Percentiles rank a stretch among this genome's conserved stretches.
Conservation (phyloP, 2,113 vertebrate genomes). For the Toxostoma redivivum region DNA sequence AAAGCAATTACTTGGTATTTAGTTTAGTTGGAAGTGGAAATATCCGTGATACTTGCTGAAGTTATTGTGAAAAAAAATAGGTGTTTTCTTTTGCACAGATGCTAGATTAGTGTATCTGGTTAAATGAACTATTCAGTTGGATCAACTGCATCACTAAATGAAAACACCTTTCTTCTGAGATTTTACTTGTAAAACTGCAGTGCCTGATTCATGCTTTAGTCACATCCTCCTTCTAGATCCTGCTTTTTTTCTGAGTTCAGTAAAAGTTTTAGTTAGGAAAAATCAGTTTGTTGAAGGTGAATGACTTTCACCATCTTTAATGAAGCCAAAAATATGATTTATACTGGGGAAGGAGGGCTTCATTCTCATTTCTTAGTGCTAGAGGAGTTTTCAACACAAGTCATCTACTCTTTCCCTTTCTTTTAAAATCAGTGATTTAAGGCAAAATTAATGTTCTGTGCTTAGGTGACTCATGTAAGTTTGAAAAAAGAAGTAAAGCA, state of each 20-base stretch:
- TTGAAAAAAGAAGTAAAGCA: background rate
- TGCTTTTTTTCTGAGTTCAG: background rate
- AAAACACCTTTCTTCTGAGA: background rate
- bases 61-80: background rate
- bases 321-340: background rate
- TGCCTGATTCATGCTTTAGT: background rate
- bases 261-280: background rate
- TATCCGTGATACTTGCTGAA: background rate
- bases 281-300: background rate
- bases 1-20: background rate
- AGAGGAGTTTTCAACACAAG: background rate
- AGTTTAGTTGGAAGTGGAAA: background rate
- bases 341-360: background rate
- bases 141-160: background rate
- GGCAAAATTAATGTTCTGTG: background rate
- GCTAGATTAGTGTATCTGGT: background rate
- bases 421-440: background rate
- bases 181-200: background rate
- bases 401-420: background rate
- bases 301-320: background rate
- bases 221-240: background rate
- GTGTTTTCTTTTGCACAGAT: background rate
- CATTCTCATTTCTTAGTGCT: background rate
- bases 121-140: background rate
- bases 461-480: background rate